Evolutionary conservation across 2,797 vertebrate genomes (phyloP).

Genomic region (Smutsia temminckii): DNA sequence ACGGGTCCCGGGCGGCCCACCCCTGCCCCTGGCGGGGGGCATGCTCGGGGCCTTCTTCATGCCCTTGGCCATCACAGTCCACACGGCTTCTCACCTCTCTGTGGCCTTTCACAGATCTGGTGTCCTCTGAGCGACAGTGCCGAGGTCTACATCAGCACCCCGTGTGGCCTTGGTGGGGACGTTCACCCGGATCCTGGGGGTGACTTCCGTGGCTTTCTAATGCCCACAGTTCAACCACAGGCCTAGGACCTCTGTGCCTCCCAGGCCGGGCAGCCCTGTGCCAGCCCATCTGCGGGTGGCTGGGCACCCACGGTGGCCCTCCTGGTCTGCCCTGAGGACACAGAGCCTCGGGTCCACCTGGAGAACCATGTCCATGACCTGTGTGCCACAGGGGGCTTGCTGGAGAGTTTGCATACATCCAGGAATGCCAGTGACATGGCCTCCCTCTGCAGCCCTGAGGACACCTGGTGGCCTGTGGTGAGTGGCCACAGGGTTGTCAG

Average conservation of each 20-base stretch:
- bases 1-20: slow-evolving; percentile 79
- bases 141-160: slow-evolving; percentile 76
- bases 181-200: slow-evolving; percentile 69
- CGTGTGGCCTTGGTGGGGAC: slow-evolving; percentile 85
- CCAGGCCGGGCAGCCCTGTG: slow-evolving; percentile 25
- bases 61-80: slow-evolving; percentile 78
- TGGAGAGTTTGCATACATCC: slow-evolving; percentile 41
- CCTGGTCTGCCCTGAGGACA: slow-evolving; percentile 53
- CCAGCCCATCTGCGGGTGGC: slow-evolving; percentile 55
- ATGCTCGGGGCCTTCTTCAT: slow-evolving; percentile 78
- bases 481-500: background rate
- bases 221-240: background rate
- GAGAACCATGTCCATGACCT: slow-evolving; percentile 70
- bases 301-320: background rate
- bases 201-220: slow-evolving; percentile 76
- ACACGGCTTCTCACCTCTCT: slow-evolving; percentile 81
- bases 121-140: slow-evolving; percentile 78
- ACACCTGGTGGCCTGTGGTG: slow-evolving; percentile 64
- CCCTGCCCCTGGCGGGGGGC: slow-evolving; percentile 77
- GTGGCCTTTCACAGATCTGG: slow-evolving; percentile 82
- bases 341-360: slow-evolving; percentile 40
- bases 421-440: slow-evolving; percentile 66
- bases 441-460: slow-evolving; percentile 57
- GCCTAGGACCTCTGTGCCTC: background rate
- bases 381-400: background rate